phyloP scores from a whole-genome alignment of 53 echinoderm and acorn worm species.

The Apostichopus leukothele region DNA sequence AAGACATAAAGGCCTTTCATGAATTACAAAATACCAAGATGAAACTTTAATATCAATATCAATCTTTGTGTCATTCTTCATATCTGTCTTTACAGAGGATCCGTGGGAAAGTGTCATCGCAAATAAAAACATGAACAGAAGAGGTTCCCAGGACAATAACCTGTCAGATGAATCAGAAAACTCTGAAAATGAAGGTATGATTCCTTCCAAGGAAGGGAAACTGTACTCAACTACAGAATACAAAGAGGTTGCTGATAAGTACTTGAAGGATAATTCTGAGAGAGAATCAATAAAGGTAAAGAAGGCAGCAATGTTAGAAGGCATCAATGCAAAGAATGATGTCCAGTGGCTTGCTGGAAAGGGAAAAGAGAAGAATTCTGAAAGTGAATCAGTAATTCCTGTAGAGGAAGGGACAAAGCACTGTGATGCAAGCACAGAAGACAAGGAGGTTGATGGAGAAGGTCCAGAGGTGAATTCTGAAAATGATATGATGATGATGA shows the following conservation, averaged over 20 bases:
- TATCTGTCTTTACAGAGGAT: not conserved
- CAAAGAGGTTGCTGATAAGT: too few species aligned
- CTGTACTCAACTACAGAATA: not conserved
- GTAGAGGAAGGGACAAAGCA: not conserved
- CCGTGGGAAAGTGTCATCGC: slow-evolving; percentile 34
- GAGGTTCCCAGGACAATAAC: not conserved
- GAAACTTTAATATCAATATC: too few species aligned
- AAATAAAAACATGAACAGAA: not conserved
- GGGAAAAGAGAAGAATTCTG: not conserved
- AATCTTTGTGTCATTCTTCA: too few species aligned
- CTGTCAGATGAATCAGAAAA: slow-evolving; percentile 3
- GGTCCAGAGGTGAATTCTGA: not conserved
- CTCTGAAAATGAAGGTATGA: not conserved
- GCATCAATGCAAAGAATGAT: not conserved
- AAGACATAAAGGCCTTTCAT: too few species aligned
- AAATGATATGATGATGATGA: too few species aligned
- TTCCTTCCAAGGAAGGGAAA: not conserved
- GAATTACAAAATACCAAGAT: too few species aligned
- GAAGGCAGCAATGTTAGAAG: not conserved
- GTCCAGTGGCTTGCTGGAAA: not conserved
- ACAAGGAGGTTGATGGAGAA: not conserved
- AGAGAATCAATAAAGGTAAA: not conserved
- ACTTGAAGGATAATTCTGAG: not conserved
- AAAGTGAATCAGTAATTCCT: not conserved
- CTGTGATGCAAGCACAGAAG: not conserved